phyloP scores from a whole-genome alignment of 2,113 vertebrate genomes.

The Sisor rabdophorus region DNA sequence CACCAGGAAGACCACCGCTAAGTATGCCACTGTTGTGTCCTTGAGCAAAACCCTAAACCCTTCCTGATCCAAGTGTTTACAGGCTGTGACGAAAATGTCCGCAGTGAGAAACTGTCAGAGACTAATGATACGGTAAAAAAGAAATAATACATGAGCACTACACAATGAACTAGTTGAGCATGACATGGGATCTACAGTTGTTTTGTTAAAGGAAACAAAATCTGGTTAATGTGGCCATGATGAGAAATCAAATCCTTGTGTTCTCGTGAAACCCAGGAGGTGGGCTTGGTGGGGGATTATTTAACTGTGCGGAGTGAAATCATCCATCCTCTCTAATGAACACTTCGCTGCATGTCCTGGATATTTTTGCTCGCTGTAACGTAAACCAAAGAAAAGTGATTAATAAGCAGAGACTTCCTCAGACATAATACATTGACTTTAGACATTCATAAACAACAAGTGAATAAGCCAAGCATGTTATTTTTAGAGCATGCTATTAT shows the following conservation, averaged over 20 bases:
- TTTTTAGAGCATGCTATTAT: slow-evolving; percentile 2
- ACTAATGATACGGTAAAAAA: not conserved
- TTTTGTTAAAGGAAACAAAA: slow-evolving; percentile 17
- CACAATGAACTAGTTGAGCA: not conserved
- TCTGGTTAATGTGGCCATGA: slow-evolving; percentile 5
- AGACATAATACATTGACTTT: slow-evolving; percentile 4
- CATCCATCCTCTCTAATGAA: slow-evolving; percentile 22
- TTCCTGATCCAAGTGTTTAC: not conserved
- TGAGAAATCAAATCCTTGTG: slow-evolving; percentile 8
- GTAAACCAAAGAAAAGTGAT: slow-evolving; percentile 8
- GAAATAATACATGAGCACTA: not conserved
- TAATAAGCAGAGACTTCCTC: slow-evolving; percentile 15
- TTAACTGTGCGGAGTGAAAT: slow-evolving; percentile 15
- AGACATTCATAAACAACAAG: slow-evolving; percentile 10
- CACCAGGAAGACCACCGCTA: no score
- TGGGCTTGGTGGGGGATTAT: not conserved
- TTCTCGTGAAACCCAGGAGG: slow-evolving; percentile 15
- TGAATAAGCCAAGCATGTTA: not conserved
- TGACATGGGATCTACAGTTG: not conserved
- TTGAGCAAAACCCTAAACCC: no score
- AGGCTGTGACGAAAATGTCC: not conserved
- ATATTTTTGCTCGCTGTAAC: slow-evolving; percentile 1
- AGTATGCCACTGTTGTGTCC: no score
- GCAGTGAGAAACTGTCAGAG: not conserved
- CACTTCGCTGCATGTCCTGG: slow-evolving; percentile 19